Percentiles rank a stretch among this genome's conserved stretches.
These are phyloP conservation scores for Lordiphosa andalusiaca DNA, from an alignment of 2,888 invertebrate species.

Conservation along the genomic window DNA sequence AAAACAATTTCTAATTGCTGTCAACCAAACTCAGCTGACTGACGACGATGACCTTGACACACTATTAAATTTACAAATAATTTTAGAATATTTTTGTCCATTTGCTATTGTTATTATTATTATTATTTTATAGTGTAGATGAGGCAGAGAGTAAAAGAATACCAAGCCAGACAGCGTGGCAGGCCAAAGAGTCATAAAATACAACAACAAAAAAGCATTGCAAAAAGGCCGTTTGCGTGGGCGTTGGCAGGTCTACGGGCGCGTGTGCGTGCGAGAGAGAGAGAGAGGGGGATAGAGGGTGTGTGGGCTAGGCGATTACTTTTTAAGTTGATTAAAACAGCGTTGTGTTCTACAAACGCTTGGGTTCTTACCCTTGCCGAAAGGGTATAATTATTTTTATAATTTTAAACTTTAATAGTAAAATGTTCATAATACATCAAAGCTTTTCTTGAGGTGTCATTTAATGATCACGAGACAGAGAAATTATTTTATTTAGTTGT, in stretches of 20 bases:
- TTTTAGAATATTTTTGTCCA: too few relatives aligned
- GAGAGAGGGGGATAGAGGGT: slow-evolving; percentile 1
- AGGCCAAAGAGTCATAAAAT: slow-evolving; percentile 15
- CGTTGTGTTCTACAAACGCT: slow-evolving; percentile 30
- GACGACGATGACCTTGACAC: slow-evolving; percentile 29
- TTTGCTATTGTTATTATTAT: slow-evolving; percentile 8
- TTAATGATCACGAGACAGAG: too few relatives aligned
- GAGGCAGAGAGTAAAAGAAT: slow-evolving; percentile 11
- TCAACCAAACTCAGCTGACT: slow-evolving; percentile 8
- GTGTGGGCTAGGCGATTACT: slow-evolving; percentile 18
- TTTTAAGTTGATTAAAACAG: slow-evolving; percentile 64
- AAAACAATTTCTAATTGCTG: slow-evolving; percentile 20
- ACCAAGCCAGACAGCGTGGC: slow-evolving; percentile 38
- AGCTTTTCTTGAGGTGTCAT: too few relatives aligned
- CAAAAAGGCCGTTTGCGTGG: slow-evolving; percentile 41
- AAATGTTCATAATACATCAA: too few relatives aligned
- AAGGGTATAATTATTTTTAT: slow-evolving; percentile 10
- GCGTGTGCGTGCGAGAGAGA: background rate
- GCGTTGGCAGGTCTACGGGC: slow-evolving; percentile 42
- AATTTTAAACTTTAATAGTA: too few relatives aligned
- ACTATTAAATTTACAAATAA: slow-evolving; percentile 6
- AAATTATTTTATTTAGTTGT: too few relatives aligned
- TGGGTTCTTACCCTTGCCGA: background rate
- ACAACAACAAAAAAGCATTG: slow-evolving; percentile 25
- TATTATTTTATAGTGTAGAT: slow-evolving; percentile 26